A percentile compares a stretch with the other conserved stretches of the same genome.
Conservation (phyloP, 2,113 vertebrate genomes). For the Saccopteryx leptura region DNA sequence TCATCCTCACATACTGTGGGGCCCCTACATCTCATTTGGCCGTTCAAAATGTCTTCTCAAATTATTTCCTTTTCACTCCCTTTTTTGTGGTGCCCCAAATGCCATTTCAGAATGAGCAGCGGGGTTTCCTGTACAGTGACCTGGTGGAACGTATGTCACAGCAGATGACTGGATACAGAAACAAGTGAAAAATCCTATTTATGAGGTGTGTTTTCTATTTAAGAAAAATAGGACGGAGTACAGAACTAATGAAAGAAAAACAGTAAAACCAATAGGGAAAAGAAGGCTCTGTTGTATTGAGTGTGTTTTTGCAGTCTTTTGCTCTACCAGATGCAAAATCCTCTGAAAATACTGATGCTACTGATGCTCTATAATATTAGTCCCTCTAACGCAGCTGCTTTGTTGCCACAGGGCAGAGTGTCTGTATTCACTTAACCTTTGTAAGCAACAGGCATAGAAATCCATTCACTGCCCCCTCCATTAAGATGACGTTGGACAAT, state of each 20-base stretch:
- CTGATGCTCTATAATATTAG: neutral
- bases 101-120: neutral
- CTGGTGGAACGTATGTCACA: neutral
- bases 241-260: neutral
- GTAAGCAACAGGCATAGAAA: neutral
- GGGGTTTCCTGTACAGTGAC: neutral
- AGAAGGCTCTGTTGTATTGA: neutral
- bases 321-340: neutral
- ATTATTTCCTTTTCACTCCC: neutral
- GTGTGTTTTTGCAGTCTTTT: neutral
- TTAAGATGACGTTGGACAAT: slow-evolving; percentile 32
- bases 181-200: neutral
- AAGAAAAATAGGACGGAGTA: neutral
- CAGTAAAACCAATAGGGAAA: neutral
- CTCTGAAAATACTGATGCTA: neutral
- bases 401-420: neutral
- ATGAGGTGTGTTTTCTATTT: neutral
- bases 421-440: neutral
- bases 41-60: neutral
- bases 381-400: neutral
- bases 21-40: neutral
- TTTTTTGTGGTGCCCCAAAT: neutral
- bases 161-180: neutral
- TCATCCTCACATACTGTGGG: neutral
- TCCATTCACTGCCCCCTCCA: neutral